Evolutionary conservation across 2,797 vertebrate species (phyloP).

Genomic region (Falco biarmicus): DNA sequence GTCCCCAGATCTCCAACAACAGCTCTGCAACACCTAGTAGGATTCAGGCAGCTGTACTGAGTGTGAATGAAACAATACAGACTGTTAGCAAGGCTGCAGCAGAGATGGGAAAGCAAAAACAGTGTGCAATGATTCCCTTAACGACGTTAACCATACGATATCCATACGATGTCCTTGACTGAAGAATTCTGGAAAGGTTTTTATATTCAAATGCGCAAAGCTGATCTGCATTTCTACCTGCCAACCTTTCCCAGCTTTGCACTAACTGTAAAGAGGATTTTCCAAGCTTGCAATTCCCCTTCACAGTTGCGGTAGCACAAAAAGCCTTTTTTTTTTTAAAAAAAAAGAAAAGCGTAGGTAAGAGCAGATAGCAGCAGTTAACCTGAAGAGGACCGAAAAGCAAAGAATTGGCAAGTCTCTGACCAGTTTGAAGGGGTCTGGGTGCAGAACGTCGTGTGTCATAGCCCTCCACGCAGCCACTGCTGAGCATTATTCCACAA

Average conservation of each 20-base stretch:
- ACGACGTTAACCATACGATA: not conserved
- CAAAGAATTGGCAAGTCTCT: not conserved
- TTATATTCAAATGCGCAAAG: not conserved
- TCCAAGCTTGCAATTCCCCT: not conserved
- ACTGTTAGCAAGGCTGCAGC: not conserved
- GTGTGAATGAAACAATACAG: not conserved
- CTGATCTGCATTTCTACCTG: not conserved
- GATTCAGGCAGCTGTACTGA: not conserved
- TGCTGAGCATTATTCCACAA: not conserved
- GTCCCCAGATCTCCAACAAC: not conserved
- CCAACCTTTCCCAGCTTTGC: not conserved
- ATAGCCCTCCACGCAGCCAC: not conserved
- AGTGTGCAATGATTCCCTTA: not conserved
- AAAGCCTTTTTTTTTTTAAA: not conserved
- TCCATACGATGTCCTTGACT: not conserved
- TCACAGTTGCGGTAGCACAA: not conserved
- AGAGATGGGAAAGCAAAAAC: not conserved
- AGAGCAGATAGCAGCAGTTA: not conserved
- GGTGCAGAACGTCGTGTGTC: not conserved
- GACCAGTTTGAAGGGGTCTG: not conserved
- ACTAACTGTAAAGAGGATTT: not conserved
- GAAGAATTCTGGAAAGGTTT: not conserved
- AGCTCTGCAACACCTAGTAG: not conserved
- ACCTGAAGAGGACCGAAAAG: not conserved
- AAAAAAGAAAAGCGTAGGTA: not conserved